Base-by-base conservation (phyloP, 2,113 vertebrate genomes). In the Paramisgurnus dabryanus region DNA sequence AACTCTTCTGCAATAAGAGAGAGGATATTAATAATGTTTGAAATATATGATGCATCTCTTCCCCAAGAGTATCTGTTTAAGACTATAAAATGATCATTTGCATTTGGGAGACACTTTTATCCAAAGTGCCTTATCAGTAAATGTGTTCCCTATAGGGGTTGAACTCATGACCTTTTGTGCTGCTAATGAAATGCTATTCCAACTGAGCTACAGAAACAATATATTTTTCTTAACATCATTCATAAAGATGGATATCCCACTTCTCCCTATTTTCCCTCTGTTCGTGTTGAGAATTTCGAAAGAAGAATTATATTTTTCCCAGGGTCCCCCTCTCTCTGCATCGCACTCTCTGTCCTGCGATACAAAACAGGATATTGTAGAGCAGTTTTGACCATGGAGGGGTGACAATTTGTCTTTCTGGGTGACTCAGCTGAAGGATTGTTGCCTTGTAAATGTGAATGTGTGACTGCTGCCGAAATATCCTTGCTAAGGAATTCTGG, bases 261-360 rank as follows among this genome's bases (percentile, higher is more conserved):
- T 81, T 70, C 63, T 67, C 40, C 47, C 40, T 22, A 39, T 61
- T 67, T 57, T 18, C 13, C 5, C 17, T 41, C 53, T 71, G 4
- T 68, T 34, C 73, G 27, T 80, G 86, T 90, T 77, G 86, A 65
- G 45, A 41, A 80, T 92, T 91, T 94, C 92, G 90, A 82, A 84
- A 87, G 86, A 90, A 90, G 84, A 88, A 84, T 91, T 87, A 83
- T 67, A 87, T 74, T 78, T 86, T 92, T 94, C 90, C 91, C 89
- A 83, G 87, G 89, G 91, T 92, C 88, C 85, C 76, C 55, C 43
- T 76, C 18, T 22, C 22, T 22, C 22, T 22, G 22, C 22, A 22
- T 22, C 22, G 22, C 22, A 22, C 22, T 22, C 22, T 22, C 65
- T 89, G 86, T 70, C 40, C 55, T 47, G 22, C 6, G 63, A 43